Conservation (phyloP, 2,113 vertebrate species). For the Tympanuchus pallidicinctus region DNA sequence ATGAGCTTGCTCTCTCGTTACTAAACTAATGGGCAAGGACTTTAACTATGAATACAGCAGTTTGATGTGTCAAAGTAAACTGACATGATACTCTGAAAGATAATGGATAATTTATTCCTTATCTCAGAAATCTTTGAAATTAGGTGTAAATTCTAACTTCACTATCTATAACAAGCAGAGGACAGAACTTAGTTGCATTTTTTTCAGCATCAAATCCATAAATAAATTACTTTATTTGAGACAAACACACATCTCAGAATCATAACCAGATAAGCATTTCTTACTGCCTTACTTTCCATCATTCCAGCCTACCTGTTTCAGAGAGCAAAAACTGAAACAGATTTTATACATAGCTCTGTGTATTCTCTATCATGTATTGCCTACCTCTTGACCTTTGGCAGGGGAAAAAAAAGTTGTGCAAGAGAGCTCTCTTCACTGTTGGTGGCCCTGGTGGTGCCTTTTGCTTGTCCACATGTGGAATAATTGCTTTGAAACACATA, state of each 20-base stretch:
- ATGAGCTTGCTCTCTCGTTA: neutral
- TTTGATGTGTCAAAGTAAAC: neutral
- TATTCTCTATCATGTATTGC: neutral
- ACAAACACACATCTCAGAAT: neutral
- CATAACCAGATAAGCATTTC: neutral
- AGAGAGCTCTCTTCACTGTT: neutral
- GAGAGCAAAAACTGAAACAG: neutral
- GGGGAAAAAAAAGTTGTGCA: neutral
- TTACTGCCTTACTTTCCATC: neutral
- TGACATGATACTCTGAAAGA: neutral
- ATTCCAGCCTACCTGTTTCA: neutral
- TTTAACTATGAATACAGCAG: neutral
- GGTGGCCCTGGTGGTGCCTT: neutral
- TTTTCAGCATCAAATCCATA: neutral
- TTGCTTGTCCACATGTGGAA: neutral
- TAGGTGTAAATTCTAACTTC: neutral
- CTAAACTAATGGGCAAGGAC: neutral
- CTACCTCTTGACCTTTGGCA: neutral
- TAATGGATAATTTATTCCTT: neutral
- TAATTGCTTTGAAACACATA: no score
- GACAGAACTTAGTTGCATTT: neutral
- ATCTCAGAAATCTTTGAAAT: neutral
- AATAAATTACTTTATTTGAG: neutral
- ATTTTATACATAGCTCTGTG: neutral
- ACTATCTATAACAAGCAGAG: neutral